These are phyloP conservation scores for Maniola hyperantus DNA, from an alignment of 2,888 invertebrate species.

Conservation along the genomic window DNA sequence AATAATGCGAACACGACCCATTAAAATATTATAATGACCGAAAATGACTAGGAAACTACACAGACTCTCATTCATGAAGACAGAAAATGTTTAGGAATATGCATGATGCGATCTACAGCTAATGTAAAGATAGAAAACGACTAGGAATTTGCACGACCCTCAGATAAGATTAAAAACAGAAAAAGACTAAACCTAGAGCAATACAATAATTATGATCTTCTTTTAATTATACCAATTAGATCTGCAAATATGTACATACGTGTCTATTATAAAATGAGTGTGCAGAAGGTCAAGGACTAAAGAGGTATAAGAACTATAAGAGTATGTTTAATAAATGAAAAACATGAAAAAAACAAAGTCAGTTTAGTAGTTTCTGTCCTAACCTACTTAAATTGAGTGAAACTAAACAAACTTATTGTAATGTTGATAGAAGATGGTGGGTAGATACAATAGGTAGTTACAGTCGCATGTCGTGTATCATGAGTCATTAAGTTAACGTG, in stretches of 20 bases:
- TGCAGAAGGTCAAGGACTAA: neutral
- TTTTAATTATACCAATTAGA: no score
- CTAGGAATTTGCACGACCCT: neutral
- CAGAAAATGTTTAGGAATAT: neutral
- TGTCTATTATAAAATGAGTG: no score
- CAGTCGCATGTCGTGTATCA: neutral
- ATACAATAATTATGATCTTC: no score
- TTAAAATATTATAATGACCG: neutral
- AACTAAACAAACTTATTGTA: neutral
- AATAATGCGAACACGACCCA: neutral
- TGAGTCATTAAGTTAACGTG: neutral
- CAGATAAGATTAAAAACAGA: neutral
- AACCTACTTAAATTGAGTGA: neutral
- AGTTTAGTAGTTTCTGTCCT: neutral
- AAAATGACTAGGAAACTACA: neutral
- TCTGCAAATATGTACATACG: no score
- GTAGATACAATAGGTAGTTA: no score
- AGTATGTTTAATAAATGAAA: no score
- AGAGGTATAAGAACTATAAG: no score
- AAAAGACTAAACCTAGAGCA: no score
- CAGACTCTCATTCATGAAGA: no score
- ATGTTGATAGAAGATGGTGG: neutral
- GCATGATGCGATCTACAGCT: neutral
- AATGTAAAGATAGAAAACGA: neutral
- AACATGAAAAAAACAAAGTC: neutral